These are phyloP conservation scores for Andrena camellia DNA, from an alignment of 2,888 invertebrate genomes.

Conservation along the genomic window DNA sequence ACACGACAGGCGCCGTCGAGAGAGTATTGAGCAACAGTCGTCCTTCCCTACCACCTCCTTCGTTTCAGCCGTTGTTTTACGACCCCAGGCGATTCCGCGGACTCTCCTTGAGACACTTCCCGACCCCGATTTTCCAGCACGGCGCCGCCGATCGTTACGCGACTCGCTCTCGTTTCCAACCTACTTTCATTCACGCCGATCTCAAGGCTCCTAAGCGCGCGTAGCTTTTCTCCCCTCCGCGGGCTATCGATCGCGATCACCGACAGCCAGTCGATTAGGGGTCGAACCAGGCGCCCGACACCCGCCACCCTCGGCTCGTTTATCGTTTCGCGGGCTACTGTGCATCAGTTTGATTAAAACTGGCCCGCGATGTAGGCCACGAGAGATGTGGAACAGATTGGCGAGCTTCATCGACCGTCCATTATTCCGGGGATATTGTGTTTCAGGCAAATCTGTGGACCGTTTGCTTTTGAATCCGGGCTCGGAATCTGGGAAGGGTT, in stretches of 20 bases:
- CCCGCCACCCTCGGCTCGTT: conserved; percentile 5
- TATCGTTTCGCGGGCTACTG: conserved; percentile 19
- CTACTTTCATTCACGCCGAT: conserved; percentile 50
- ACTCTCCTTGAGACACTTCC: conserved; percentile 69
- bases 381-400: conserved; percentile 21
- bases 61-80: conserved; percentile 35
- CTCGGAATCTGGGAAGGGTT: not conserved
- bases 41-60: conserved; percentile 9
- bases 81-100: conserved; percentile 51
- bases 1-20: conserved; percentile 49
- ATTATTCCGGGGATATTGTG: conserved; percentile 27
- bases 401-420: conserved; percentile 10
- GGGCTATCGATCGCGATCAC: conserved; percentile 24
- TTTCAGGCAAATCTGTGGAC: conserved; percentile 13
- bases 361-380: conserved; percentile 14
- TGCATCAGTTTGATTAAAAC: conserved; percentile 44
- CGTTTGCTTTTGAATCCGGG: conserved; percentile 9
- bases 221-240: conserved; percentile 25
- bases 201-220: conserved; percentile 49
- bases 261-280: conserved; percentile 3
- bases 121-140: conserved; percentile 65
- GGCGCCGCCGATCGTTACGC: conserved; percentile 54
- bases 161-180: conserved; percentile 48
- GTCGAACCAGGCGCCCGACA: not conserved
- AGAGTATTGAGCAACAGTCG: conserved; percentile 56